These are phyloP conservation scores for Sebastiscus albofasciatus DNA, from an alignment of 2,797 vertebrate genomes.

Conservation along the genomic window DNA sequence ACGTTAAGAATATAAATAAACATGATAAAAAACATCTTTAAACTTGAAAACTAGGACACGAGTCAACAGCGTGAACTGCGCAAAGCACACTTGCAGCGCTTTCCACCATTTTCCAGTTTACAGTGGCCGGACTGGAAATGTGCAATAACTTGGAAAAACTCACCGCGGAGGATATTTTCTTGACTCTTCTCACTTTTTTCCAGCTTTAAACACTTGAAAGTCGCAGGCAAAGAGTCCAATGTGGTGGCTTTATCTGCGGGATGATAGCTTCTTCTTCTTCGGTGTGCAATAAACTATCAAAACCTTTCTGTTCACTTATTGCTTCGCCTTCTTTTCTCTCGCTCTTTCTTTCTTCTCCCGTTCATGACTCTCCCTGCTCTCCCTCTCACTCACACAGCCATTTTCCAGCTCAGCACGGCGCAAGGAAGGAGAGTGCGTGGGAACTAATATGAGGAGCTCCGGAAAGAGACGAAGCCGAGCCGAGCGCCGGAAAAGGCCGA, in stretches of 20 bases:
- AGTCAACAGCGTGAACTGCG: conserved; percentile 11
- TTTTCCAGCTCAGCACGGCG: conserved; percentile 82
- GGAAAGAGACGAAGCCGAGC: conserved; percentile 71
- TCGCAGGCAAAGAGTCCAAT: background rate
- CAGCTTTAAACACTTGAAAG: conserved; percentile 25
- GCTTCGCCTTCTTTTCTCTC: conserved; percentile 46
- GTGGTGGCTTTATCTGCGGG: background rate
- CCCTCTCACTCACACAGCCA: conserved; percentile 74
- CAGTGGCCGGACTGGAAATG: conserved; percentile 73
- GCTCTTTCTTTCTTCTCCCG: conserved; percentile 66
- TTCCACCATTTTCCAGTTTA: conserved; percentile 81
- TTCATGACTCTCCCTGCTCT: conserved; percentile 75
- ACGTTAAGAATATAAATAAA: background rate
- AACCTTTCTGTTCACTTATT: conserved; percentile 7
- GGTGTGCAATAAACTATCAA: conserved; percentile 5
- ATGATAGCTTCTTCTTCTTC: background rate
- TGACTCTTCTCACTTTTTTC: conserved; percentile 61
- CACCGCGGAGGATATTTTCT: conserved; percentile 71
- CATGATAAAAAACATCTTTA: background rate
- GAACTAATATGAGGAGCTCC: conserved; percentile 66
- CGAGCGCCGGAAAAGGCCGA: conserved; percentile 65
- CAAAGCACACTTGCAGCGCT: conserved; percentile 55
- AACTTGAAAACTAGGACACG: conserved; percentile 19
- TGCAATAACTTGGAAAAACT: conserved; percentile 83
- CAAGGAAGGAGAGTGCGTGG: conserved; percentile 71